Evolutionary conservation across 1,140 invertebrate species (phyloP).

Genomic region (Lerema accius): DNA sequence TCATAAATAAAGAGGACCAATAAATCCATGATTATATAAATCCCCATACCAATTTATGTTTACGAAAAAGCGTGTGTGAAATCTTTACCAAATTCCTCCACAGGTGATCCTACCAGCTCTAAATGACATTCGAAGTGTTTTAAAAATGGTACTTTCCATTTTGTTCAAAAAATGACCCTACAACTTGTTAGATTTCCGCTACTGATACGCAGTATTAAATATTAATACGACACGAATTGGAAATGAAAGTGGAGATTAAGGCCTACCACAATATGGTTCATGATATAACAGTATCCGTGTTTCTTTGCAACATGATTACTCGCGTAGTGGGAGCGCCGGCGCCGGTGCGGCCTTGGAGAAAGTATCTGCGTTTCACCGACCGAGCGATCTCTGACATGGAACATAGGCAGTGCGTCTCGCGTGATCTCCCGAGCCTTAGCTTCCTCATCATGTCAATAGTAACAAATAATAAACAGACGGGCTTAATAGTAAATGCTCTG

Average conservation of each 20-base stretch:
- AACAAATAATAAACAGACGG: no score
- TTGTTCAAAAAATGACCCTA: no score
- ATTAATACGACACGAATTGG: conserved; percentile 28
- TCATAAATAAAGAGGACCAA: no score
- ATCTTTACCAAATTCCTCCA: no score
- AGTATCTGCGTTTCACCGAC: conserved; percentile 63
- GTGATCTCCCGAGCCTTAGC: conserved; percentile 39
- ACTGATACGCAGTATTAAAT: background rate
- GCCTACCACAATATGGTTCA: conserved; percentile 52
- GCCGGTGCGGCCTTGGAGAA: conserved; percentile 70
- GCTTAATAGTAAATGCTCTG: no score
- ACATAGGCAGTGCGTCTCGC: conserved; percentile 39
- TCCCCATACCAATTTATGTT: no score
- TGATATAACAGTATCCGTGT: conserved; percentile 68
- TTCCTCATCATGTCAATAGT: background rate
- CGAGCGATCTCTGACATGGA: conserved; percentile 32
- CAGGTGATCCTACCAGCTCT: no score
- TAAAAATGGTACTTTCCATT: no score
- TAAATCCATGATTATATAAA: no score
- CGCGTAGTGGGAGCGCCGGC: conserved; percentile 49
- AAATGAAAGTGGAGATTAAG: conserved; percentile 39
- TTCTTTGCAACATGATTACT: conserved; percentile 47
- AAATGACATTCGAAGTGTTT: no score
- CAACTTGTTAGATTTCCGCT: background rate
- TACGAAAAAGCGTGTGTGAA: no score